Conservation (phyloP, 2,797 vertebrate genomes). For the Gallinago solitaria region DNA sequence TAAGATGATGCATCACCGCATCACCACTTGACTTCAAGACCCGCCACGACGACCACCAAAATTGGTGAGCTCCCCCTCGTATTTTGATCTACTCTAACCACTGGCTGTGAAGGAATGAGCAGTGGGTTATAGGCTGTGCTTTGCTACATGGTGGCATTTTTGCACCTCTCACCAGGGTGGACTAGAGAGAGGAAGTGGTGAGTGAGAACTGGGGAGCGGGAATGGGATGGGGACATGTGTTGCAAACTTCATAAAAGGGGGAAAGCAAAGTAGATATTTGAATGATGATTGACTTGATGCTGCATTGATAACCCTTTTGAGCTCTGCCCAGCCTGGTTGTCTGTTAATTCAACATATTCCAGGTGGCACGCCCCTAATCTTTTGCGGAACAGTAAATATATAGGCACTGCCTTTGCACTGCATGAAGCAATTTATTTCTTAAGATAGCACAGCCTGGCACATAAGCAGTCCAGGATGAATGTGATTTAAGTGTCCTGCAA, state of each 20-base stretch:
- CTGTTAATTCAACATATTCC: conserved; percentile 28
- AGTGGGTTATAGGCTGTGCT: neutral
- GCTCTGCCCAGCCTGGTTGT: neutral
- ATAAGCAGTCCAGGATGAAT: neutral
- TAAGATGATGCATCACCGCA: conserved; percentile 78
- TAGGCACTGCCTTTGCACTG: neutral
- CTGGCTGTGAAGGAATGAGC: conserved; percentile 48
- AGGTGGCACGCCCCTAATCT: neutral
- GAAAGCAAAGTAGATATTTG: neutral
- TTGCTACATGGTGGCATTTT: conserved; percentile 8
- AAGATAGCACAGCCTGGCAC: neutral
- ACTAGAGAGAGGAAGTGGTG: conserved; percentile 20
- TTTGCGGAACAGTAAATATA: conserved; percentile 4
- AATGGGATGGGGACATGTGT: neutral
- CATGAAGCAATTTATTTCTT: neutral
- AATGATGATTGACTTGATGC: neutral
- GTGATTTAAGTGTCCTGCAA: neutral
- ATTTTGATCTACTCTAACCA: conserved; percentile 67
- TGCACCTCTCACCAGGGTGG: neutral
- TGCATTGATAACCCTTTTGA: conserved; percentile 7
- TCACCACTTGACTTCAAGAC: conserved; percentile 76
- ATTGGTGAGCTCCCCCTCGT: conserved; percentile 72
- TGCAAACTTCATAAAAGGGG: neutral
- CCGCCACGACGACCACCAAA: conserved; percentile 74
- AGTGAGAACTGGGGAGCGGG: conserved; percentile 10